Base-by-base conservation (phyloP, 2,888 invertebrate genomes). In the Dorcus hopei region DNA sequence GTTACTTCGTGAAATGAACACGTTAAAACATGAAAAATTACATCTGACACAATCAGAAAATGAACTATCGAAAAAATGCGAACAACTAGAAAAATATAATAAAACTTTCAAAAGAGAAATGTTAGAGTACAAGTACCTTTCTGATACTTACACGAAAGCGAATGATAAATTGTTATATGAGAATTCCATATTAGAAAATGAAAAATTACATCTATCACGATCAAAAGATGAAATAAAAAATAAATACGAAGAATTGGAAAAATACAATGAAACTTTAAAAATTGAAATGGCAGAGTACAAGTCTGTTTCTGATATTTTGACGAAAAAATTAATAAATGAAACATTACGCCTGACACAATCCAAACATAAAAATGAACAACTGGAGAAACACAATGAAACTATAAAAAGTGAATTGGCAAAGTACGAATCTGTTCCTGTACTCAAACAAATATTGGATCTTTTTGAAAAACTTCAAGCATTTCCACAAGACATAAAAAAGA, bases 401-500 rank as follows among this genome's bases (percentile, higher is more conserved):
- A 3, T 54, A 2, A 38, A 43, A 9, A 54, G 33, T 26, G 54
- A 58, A 33, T 38, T 58, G 11, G 45, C 33, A 5, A 58, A 58
- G 16, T 58, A 54, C 45, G 48, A 58, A 41, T 49, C 58, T 3
- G 43, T 58, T 14, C 50, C 58, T 3, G 51, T 50, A 11, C 51
- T 58, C 16, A 52, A 58, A 54, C 47, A 42, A 14, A 54, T 58
- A 38, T 19, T 57, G 11, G 51, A 40, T 4, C 16, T 57, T 38
- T 52, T 52, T 48, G 9, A 38, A 6, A 48, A 52, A 26, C 33
- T 57, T 40, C 9, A 48, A 9, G 40, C 43, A 11, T 57, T 57
- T 38, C 51, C 42, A 9, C 47, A 41, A 7, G 38, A 52, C 26
- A 43, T 52, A 11, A 42, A 57, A 9, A 9, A 23, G 2, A 40